Conservation (phyloP, 2,797 vertebrate genomes). For the Brotula barbata region DNA sequence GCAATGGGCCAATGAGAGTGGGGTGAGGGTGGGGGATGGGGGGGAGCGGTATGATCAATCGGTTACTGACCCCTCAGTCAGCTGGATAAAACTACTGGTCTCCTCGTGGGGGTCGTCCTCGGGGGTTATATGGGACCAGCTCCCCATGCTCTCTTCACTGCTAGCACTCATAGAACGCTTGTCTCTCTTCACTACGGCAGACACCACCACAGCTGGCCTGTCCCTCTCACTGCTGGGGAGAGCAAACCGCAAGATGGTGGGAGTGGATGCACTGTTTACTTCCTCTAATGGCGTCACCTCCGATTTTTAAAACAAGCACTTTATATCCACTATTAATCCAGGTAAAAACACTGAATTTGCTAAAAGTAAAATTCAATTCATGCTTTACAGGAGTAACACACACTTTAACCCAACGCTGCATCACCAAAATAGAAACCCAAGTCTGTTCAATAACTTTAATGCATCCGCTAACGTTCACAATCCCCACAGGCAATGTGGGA, state of each 20-base stretch:
- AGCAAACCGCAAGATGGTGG: constrained; percentile 73
- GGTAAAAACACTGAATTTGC: constrained; percentile 11
- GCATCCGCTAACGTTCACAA: constrained; percentile 40
- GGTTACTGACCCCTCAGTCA: constrained; percentile 94
- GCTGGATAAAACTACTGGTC: constrained; percentile 95
- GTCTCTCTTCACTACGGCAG: constrained; percentile 79
- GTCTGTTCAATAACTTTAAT: constrained; percentile 38
- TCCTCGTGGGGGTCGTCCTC: constrained; percentile 95
- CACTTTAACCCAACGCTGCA: constrained; percentile 10
- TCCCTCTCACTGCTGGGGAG: constrained; percentile 78
- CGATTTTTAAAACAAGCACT: no score
- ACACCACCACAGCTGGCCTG: constrained; percentile 73
- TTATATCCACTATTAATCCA: constrained; percentile 4
- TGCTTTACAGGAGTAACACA: background rate
- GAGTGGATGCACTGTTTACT: constrained; percentile 41
- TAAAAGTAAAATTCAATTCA: constrained; percentile 18
- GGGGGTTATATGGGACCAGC: constrained; percentile 93
- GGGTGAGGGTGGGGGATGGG: constrained; percentile 65
- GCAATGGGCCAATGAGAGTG: constrained; percentile 71
- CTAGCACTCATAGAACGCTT: constrained; percentile 86
- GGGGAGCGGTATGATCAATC: constrained; percentile 60
- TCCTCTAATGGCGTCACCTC: background rate
- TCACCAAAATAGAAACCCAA: constrained; percentile 21
- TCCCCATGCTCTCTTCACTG: constrained; percentile 95
- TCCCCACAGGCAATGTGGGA: constrained; percentile 23